Conservation (phyloP, 2,113 vertebrate species). For the Myanophis thanlyinensis region DNA sequence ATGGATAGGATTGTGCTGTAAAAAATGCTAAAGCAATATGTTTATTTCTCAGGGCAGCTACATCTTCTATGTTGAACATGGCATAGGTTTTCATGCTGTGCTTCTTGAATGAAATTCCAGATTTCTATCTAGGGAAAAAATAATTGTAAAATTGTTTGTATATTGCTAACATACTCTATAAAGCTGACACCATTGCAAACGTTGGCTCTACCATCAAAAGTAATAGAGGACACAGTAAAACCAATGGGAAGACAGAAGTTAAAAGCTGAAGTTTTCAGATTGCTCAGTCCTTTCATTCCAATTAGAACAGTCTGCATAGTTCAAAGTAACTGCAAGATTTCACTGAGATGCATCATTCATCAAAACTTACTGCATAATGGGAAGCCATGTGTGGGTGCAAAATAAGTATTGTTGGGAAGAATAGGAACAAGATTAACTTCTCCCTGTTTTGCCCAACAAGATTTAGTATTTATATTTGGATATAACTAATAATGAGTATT, state of each 20-base stretch:
- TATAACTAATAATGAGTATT: conserved; percentile 43
- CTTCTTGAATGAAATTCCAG: neutral
- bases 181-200: neutral
- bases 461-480: conserved; percentile 28
- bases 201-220: neutral
- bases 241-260: neutral
- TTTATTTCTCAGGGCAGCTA: neutral
- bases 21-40: neutral
- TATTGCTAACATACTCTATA: neutral
- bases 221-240: neutral
- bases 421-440: neutral
- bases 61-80: neutral
- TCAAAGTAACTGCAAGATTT: conserved; percentile 26
- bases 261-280: neutral
- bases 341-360: conserved; percentile 39
- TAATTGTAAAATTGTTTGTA: neutral
- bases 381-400: conserved; percentile 28
- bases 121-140: too few species aligned
- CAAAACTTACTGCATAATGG: conserved; percentile 20
- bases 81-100: neutral
- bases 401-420: conserved; percentile 8
- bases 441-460: neutral
- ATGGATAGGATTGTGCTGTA: neutral
- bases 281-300: neutral
- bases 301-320: neutral